phyloP scores from a whole-genome alignment of 2,113 vertebrate species.

The Heliornis fulica region DNA sequence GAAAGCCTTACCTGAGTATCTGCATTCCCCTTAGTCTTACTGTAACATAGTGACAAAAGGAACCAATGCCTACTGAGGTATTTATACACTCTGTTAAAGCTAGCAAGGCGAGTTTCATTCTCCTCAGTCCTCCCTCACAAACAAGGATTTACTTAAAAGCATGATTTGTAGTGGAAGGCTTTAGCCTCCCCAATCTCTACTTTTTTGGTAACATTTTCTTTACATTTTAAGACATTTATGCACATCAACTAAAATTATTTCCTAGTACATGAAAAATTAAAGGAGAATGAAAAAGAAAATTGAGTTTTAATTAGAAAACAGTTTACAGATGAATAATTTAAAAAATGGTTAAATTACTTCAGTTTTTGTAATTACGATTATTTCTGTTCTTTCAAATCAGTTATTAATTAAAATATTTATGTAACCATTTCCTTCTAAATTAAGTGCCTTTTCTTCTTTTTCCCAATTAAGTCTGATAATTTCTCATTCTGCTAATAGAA shows the following conservation, averaged over 20 bases:
- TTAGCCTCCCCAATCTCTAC: background rate
- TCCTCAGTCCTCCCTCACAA: background rate
- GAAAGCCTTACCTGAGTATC: background rate
- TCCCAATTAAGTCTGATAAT: constrained; percentile 63
- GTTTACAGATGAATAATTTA: constrained; percentile 69
- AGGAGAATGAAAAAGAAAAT: constrained; percentile 53
- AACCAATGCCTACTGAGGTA: background rate
- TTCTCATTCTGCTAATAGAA: constrained; percentile 67
- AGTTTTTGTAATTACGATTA: constrained; percentile 65
- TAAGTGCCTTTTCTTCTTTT: constrained; percentile 64
- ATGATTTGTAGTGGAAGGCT: background rate
- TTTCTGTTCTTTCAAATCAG: constrained; percentile 63
- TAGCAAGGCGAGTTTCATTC: background rate
- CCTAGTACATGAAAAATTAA: constrained; percentile 58
- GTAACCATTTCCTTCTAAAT: constrained; percentile 62
- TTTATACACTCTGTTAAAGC: background rate
- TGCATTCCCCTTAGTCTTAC: background rate
- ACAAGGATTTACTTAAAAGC: background rate
- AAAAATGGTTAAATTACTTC: constrained; percentile 65
- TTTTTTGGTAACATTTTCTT: background rate
- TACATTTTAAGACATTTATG: constrained; percentile 30
- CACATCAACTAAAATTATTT: constrained; percentile 18
- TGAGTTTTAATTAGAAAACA: constrained; percentile 69
- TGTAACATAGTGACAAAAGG: background rate
- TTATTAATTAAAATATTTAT: constrained; percentile 74